Evolutionary conservation across 1,140 invertebrate species (phyloP), one percentile per base, ranked within the genome.

Genomic region (Pseudobourletiella spinata): DNA sequence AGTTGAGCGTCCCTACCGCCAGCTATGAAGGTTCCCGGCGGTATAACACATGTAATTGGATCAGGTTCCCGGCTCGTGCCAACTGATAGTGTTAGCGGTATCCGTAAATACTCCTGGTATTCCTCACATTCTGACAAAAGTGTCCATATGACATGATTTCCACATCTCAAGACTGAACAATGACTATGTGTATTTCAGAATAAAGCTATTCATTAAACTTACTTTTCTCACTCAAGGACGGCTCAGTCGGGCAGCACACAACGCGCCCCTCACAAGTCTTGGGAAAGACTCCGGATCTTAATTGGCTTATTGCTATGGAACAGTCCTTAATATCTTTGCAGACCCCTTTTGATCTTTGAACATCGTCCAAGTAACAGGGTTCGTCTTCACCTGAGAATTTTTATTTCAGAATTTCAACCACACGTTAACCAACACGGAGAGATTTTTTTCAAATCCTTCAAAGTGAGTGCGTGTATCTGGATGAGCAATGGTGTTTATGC

Each of bases 221-320:
- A 69, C 67, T 63, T 66, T 61, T 63, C 25, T 63, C 44, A 20
- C 59, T 16, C 3, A 63, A 20, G 1, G 63, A 61, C 3, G 20
- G 30, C n/a, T 57, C 29, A 15, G 46, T 64, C 2, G 67, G 67
- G 28, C 67, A 69, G 29, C 67, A 69, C 28, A 69, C 61, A 24
- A 58, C 26, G 25, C 28, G 48, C 28, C 59, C 63, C 14, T 58
- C 29, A 29, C 63, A 65, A 43, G 54, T 63, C 51, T 61, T 62
- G 4, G 61, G 59, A 14, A 25, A 24, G 16, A 58, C 35, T 4
- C 59, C 66, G 1, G 60, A 60, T 22, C 57, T 22, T 0, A 60
- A 48, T 14, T 54, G 26, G 28, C 46, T 52, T 3, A 65, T 43
- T 18, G 56, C 59, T 50, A 46, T 57, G 8, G 2, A 16, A 39